phyloP scores from a whole-genome alignment of 2,797 vertebrate species.

The Clamator glandarius region DNA sequence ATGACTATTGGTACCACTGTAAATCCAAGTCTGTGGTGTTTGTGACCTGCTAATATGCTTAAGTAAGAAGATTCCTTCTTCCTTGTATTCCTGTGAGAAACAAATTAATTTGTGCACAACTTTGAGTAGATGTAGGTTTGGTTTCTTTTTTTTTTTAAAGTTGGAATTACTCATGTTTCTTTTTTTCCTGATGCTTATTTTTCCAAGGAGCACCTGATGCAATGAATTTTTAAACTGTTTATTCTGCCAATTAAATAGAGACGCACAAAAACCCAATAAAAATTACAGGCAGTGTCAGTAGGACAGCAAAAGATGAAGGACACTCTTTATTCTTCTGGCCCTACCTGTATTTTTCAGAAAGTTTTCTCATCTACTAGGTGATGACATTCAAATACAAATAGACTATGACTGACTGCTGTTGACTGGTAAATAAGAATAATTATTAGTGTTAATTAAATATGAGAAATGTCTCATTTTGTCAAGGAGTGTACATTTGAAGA shows the following conservation, averaged over 20 bases:
- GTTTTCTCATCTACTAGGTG: background rate
- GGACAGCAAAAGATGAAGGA: background rate
- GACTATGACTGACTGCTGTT: conserved; percentile 17
- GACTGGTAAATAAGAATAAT: conserved; percentile 49
- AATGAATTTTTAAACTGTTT: background rate
- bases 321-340: conserved; percentile 19
- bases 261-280: background rate
- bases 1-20: background rate
- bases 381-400: conserved; percentile 26
- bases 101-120: background rate
- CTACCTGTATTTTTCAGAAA: background rate
- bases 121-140: background rate
- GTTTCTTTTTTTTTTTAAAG: background rate
- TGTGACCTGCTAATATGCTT: background rate
- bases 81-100: background rate
- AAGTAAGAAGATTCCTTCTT: background rate
- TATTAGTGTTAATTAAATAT: background rate
- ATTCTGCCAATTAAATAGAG: conserved; percentile 38
- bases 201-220: background rate
- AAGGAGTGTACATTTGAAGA: background rate
- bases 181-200: conserved; percentile 8
- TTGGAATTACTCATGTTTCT: background rate
- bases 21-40: background rate
- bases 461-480: conserved; percentile 16
- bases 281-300: conserved; percentile 6